Conservation (phyloP, 2,113 vertebrate genomes). For the Alexandromys fortis region DNA sequence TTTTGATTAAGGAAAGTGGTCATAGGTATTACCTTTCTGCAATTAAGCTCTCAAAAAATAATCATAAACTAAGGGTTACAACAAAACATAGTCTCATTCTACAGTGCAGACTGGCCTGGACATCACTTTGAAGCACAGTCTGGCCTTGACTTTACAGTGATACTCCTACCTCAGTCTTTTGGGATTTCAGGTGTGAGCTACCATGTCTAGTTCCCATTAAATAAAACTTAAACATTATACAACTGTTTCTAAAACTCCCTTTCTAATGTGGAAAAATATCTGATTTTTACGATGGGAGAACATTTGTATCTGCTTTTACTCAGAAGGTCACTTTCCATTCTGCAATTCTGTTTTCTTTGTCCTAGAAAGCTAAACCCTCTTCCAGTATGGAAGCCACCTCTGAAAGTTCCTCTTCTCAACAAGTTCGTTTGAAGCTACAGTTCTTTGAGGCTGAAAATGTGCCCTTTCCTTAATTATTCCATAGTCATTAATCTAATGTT, state of each 20-base stretch:
- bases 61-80: background rate
- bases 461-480: background rate
- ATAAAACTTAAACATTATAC: background rate
- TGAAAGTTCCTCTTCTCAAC: background rate
- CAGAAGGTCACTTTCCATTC: background rate
- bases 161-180: background rate
- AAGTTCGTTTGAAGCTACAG: background rate
- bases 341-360: background rate
- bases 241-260: background rate
- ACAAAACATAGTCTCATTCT: background rate
- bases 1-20: background rate
- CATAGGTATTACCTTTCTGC: background rate
- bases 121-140: background rate
- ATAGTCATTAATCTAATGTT: background rate
- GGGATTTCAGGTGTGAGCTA: background rate
- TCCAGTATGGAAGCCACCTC: background rate
- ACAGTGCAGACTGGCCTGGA: background rate
- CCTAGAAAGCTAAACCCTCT: background rate
- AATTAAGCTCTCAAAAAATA: constrained; percentile 34
- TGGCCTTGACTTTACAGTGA: background rate
- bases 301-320: background rate
- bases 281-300: background rate
- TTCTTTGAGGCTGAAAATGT: background rate
- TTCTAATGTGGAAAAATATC: background rate
- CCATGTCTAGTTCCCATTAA: background rate